Evolutionary conservation across 2,888 invertebrate species (phyloP).

Genomic region (Brenthis hecate): DNA sequence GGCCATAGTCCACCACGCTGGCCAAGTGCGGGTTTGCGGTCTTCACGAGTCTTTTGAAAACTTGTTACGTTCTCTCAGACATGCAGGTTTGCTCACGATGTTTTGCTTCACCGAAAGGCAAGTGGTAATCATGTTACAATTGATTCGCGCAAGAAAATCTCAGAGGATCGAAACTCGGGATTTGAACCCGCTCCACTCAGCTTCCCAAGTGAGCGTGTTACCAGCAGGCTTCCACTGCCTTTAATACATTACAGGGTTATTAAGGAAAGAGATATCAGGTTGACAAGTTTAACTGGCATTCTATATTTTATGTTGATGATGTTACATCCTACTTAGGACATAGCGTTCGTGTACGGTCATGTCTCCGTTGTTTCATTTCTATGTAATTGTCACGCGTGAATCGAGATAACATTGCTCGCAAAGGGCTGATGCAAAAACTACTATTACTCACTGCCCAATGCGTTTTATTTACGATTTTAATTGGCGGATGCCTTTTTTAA

Average conservation of each 20-base stretch:
- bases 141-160: too few species aligned
- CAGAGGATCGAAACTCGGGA: too few species aligned
- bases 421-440: background rate
- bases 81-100: too few species aligned
- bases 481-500: background rate
- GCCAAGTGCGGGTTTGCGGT: too few species aligned
- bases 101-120: too few species aligned
- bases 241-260: conserved; percentile 5
- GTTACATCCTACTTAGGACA: conserved; percentile 11
- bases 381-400: conserved; percentile 23
- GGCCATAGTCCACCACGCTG: too few species aligned
- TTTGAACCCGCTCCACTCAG: too few species aligned
- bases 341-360: conserved; percentile 17
- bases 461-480: conserved; percentile 4
- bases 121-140: too few species aligned
- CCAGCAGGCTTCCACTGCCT: background rate
- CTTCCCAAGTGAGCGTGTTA: too few species aligned
- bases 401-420: background rate
- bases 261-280: conserved; percentile 12
- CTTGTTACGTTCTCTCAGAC: too few species aligned
- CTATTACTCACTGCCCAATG: too few species aligned
- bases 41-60: too few species aligned
- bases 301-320: conserved; percentile 14
- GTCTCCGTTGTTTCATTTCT: conserved; percentile 12
- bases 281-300: conserved; percentile 11